A percentile compares a stretch with the other conserved stretches of the same genome.
Evolutionary conservation across 2,888 invertebrate genomes (phyloP).

Genomic region (Strigamia transsilvanica): DNA sequence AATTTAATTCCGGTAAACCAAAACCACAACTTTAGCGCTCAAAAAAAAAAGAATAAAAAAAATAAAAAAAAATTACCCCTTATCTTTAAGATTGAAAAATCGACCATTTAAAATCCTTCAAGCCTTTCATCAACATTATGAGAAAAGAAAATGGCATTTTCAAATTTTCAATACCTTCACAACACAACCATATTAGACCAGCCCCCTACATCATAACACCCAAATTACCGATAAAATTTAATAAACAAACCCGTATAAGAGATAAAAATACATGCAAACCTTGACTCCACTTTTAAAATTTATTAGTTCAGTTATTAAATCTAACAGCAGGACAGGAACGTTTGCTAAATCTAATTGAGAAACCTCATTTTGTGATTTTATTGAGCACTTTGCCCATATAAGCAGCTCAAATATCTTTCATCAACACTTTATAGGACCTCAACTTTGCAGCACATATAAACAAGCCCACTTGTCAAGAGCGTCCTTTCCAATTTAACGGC

Average conservation of each 20-base stretch:
- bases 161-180: neutral
- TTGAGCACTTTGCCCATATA: slow-evolving; percentile 38
- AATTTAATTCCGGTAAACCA: neutral
- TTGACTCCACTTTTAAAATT: slow-evolving; percentile 18
- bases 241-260: neutral
- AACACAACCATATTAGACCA: neutral
- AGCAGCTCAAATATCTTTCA: slow-evolving; percentile 49
- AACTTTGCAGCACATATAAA: slow-evolving; percentile 37
- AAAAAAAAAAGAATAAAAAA: neutral
- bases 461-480: slow-evolving; percentile 41
- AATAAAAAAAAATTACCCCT: neutral
- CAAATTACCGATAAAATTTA: slow-evolving; percentile 14
- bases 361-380: slow-evolving; percentile 37
- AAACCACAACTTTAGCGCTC: neutral
- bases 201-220: neutral
- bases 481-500: slow-evolving; percentile 40
- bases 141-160: neutral
- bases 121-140: neutral
- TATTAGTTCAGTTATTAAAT: slow-evolving; percentile 44
- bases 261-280: neutral
- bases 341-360: slow-evolving; percentile 47
- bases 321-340: slow-evolving; percentile 24
- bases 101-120: too few species aligned
- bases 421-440: slow-evolving; percentile 44
- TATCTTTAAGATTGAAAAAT: neutral